A percentile compares a stretch with the other conserved stretches of the same genome.
These are phyloP conservation scores for Aegypius monachus DNA, from an alignment of 2,113 vertebrate species.

Conservation along the genomic window DNA sequence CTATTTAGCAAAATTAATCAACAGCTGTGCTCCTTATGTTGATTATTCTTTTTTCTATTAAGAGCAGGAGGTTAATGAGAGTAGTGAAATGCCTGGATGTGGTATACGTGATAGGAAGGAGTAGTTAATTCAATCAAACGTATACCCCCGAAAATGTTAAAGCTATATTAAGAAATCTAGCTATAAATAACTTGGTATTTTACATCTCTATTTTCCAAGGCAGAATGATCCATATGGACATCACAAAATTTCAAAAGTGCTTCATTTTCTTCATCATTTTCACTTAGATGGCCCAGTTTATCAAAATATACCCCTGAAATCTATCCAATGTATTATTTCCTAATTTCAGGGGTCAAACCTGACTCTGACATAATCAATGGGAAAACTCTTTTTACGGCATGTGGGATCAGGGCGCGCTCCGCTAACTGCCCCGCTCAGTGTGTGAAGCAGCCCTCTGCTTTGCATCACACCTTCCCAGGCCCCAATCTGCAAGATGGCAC, in stretches of 20 bases:
- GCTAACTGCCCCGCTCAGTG: neutral
- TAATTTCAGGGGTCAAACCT: neutral
- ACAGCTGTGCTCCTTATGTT: slow-evolving; percentile 62
- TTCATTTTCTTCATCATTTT: neutral
- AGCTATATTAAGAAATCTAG: slow-evolving; percentile 35
- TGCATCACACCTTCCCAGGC: neutral
- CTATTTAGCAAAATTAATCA: slow-evolving; percentile 71
- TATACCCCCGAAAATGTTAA: slow-evolving; percentile 33
- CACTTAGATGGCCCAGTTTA: neutral
- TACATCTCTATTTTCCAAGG: neutral
- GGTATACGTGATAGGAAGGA: neutral
- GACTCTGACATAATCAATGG: neutral
- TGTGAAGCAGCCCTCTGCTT: neutral
- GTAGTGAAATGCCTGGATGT: slow-evolving; percentile 9
- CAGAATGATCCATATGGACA: slow-evolving; percentile 32
- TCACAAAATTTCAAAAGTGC: neutral
- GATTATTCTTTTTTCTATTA: slow-evolving; percentile 41
- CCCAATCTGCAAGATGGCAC: neutral
- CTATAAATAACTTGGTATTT: slow-evolving; percentile 52
- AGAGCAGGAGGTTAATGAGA: slow-evolving; percentile 64
- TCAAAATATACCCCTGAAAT: neutral
- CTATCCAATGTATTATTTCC: neutral
- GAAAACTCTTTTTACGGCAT: neutral
- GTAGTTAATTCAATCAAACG: slow-evolving; percentile 35
- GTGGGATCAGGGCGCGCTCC: neutral